Conservation (phyloP, 2,113 vertebrate species). For the Coptodon rendalli region DNA sequence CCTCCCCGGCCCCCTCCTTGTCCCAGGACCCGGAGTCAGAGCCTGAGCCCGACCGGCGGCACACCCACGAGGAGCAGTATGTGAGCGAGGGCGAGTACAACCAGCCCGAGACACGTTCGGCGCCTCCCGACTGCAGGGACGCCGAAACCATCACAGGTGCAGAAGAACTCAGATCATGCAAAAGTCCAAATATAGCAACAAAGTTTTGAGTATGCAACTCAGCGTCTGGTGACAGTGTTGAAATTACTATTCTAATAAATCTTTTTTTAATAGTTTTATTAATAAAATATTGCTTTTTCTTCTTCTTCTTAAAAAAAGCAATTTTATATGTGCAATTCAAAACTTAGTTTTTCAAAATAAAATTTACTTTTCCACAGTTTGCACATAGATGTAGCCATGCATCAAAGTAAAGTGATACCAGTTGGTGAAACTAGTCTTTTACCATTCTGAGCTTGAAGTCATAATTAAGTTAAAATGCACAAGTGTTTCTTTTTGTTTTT, state of each 20-base stretch:
- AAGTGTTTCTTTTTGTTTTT: background rate
- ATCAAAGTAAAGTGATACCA: background rate
- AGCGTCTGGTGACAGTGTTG: background rate
- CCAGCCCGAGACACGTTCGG: background rate
- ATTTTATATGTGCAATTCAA: background rate
- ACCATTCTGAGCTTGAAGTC: background rate
- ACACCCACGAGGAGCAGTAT: constrained; percentile 69
- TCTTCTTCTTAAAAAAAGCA: background rate
- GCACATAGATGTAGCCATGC: background rate
- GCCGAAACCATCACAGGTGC: constrained; percentile 74
- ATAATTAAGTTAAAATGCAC: background rate
- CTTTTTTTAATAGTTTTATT: background rate
- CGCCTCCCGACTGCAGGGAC: constrained; percentile 60
- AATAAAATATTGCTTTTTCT: background rate
- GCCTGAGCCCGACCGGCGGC: constrained; percentile 13
- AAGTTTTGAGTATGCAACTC: background rate
- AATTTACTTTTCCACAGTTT: background rate
- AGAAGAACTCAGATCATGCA: background rate
- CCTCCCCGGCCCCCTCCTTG: constrained; percentile 56
- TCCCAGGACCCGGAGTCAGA: constrained; percentile 41
- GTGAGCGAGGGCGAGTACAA: constrained; percentile 56
- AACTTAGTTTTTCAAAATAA: rapidly evolving
- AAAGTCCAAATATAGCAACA: background rate
- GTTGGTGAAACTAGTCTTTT: background rate
- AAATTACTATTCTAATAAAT: background rate